Evolutionary conservation across 2,113 vertebrate species (phyloP), one percentile per base, ranked within the genome.

Genomic region (Sprattus sprattus): DNA sequence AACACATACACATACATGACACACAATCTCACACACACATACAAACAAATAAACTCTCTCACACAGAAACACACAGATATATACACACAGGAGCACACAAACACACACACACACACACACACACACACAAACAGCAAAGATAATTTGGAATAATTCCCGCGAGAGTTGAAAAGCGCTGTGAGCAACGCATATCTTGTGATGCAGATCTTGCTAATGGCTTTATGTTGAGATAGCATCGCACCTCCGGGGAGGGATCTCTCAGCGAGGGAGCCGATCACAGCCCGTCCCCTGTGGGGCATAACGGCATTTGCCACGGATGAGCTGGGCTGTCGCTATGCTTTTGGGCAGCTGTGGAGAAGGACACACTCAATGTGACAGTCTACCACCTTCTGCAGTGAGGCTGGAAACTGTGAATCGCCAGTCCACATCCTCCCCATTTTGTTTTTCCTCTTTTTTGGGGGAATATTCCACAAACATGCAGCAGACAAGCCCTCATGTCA

Each of bases 291-390:
- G 90, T 86, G 85, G 94, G 93, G 91, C 91, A 89, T 90, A 93
- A 92, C 92, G 89, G 84, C 91, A 90, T 95, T 94, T 93, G 93
- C 91, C 93, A 92, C 89, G 91, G 93, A 90, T 93, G 92, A 94
- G 92, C 92, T 90, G 91, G 93, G 90, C 92, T 93, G 92, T 93
- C 93, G 85, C 90, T 91, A 90, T 85, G 89, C 92, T 93, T 90
- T 93, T 90, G 89, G 90, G 89, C 90, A 90, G 90, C 90, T 87
- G 47, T 85, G 87, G 89, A 93, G 92, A 91, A 91, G 92, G 89
- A 89, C 87, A 92, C 82, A 86, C 88, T 71, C 86, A 54, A 82
- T 84, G 87, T 94, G 93, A 92, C 90, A 93, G 91, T 93, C 92
- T 89, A 92, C 90, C 90, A 90, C 88, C 90, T 88, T 93, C 87